Base-by-base conservation (phyloP, 2,888 invertebrate genomes). In the Morpho achilles region DNA sequence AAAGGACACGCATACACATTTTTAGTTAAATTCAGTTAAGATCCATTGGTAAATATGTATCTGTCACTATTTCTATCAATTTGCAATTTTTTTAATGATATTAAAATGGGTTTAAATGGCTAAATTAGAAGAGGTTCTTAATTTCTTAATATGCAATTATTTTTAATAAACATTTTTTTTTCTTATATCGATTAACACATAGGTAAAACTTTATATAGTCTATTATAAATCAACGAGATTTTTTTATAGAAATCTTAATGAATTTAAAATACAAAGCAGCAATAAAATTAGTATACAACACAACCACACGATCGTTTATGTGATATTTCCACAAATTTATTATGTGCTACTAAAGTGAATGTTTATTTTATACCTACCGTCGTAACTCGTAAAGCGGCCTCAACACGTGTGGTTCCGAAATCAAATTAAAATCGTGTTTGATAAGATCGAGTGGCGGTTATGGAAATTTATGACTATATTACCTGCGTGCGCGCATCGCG, bases 401-500 rank as follows among this genome's bases (percentile, higher is more conserved):
- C 85, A 80, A 88, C 88, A 88, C 88, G 88, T 89, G 89, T 87
- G 89, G 89, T 72, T 87, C 84, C 82, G 71, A 87, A 89, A 90
- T 89, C 90, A 89, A 90, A 90, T 90, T 90, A 89, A 90, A 90
- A 88, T 87, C 88, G 87, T 88, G 87, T 87, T 88, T 87, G 89
- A 90, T 90, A 90, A 89, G 86, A 90, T 90, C 90, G 87, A 87
- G 83, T 88, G 89, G 88, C 87, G 86, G 89, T 89, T 90, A 90
- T 89, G 88, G 86, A 88, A 89, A 90, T 90, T 90, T 90, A 89
- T 90, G 90, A 89, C 90, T 90, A 89, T 90, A 90, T 90, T 90
- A 90, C 89, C 88, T 89, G 89, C 86, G 85, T 86, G 71, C 75
- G 83, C 87, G 87, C 89, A 87, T 78, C 80, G 73, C 74, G 72